These are phyloP conservation scores for Megathymus violae DNA, from an alignment of 1,140 invertebrate species.

Conservation along the genomic window DNA sequence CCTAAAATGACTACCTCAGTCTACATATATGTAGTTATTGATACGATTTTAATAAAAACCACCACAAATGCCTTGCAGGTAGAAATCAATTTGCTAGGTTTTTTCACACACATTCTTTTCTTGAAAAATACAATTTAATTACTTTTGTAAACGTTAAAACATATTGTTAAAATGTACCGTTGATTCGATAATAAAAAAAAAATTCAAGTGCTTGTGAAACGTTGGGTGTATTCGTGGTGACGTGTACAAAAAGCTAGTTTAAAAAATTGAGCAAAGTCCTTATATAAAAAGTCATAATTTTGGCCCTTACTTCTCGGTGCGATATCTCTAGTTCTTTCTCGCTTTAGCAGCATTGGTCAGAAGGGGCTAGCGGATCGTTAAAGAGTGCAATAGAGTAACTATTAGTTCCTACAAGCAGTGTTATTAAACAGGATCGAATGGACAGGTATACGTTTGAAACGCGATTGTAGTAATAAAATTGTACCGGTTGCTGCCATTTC, in stretches of 20 bases:
- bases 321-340: slow-evolving; percentile 4
- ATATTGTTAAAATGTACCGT: no score
- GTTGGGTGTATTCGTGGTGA: slow-evolving; percentile 7
- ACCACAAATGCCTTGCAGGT: slow-evolving; percentile 11
- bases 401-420: slow-evolving; percentile 21
- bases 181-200: neutral
- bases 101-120: neutral
- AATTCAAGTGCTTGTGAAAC: neutral
- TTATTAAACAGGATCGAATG: slow-evolving; percentile 11
- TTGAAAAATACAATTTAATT: neutral
- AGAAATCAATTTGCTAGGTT: neutral
- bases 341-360: neutral
- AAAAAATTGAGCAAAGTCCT: neutral
- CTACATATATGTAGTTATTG: slow-evolving; percentile 10
- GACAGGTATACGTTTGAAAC: slow-evolving; percentile 17
- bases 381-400: slow-evolving; percentile 21
- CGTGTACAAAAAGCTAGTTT: neutral
- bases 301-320: neutral
- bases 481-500: neutral
- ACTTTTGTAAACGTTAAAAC: slow-evolving; percentile 1
- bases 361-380: neutral
- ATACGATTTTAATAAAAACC: slow-evolving; percentile 10
- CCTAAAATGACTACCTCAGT: slow-evolving; percentile 22
- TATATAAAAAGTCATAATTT: neutral
- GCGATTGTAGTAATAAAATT: slow-evolving; percentile 19